These are phyloP conservation scores for Lasioglossum marginatum DNA, from an alignment of 2,888 invertebrate species.

Conservation along the genomic window DNA sequence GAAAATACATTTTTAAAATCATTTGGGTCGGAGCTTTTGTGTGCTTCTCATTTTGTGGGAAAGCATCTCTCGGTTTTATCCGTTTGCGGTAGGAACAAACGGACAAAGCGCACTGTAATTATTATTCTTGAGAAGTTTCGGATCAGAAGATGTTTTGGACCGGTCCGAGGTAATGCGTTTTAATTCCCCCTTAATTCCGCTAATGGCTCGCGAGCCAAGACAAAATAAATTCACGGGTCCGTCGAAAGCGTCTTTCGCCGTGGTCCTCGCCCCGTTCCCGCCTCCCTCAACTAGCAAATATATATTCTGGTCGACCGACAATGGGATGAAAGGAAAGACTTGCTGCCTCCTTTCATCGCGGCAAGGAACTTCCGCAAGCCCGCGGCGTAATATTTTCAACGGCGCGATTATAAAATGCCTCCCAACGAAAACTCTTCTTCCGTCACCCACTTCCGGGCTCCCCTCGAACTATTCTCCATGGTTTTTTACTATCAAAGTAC, in stretches of 20 bases:
- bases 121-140: neutral
- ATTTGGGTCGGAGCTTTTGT: neutral
- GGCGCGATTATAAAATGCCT: conserved; percentile 16
- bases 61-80: neutral
- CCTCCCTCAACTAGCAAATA: conserved; percentile 36
- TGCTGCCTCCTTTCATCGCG: conserved; percentile 21
- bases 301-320: conserved; percentile 34
- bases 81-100: neutral
- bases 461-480: neutral
- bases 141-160: conserved; percentile 10
- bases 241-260: conserved; percentile 36
- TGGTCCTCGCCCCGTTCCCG: conserved; percentile 30
- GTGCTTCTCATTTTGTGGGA: neutral
- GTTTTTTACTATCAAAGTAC: neutral
- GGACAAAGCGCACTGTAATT: neutral
- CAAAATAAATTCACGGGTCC: conserved; percentile 48
- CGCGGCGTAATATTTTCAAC: conserved; percentile 38
- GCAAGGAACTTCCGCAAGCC: conserved; percentile 4
- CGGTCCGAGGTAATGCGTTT: conserved; percentile 18
- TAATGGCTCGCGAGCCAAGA: conserved; percentile 39
- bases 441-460: neutral
- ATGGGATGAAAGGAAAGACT: conserved; percentile 45
- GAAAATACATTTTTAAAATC: neutral
- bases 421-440: neutral
- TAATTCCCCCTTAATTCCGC: conserved; percentile 43